Base-by-base conservation (phyloP, 2,797 vertebrate genomes). In the Fundulus diaphanus region DNA sequence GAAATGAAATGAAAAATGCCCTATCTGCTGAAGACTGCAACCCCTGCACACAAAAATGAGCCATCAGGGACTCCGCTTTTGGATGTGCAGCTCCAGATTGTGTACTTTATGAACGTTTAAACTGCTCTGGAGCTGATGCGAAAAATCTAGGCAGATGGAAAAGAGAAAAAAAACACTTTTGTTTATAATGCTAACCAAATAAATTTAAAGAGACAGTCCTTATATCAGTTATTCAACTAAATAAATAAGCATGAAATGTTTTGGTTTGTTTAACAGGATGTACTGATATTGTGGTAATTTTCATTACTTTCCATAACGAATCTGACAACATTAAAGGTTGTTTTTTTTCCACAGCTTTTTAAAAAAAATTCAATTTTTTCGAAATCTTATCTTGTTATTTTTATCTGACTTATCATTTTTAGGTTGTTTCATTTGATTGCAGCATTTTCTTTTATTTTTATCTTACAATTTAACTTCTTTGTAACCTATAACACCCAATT, bases 91-190 rank as follows among this genome's bases (percentile, higher is more conserved):
- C 15, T 71, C 18, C 65, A 73, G 42, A 72, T 29, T 15, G 70
- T 6, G 22, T 0, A 1, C 2, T 70, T 80, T 56, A 74, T n/a
- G 9, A 35, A 72, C 16, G 24, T 61, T 74, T 9, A 49, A 79
- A 78, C 65, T 82, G 52, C 6, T 63, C 15, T 61, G 6, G 46
- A 59, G 59, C 42, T 70, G 33, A 77, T 59, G 16, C 82, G 37
- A 69, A 63, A 74, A 72, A 79, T 61, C 16, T 3, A 31, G 40
- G 35, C 7, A 79, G 75, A 88, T 69, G 5, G 66, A 69, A 54
- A 40, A 1, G 11, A 71, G 49, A 49, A 66, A 74, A 84, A 76
- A 27, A 7, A 48, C 13, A 71, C 68, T 12, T 35, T 13, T 70
- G 44, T 52, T 35, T 75, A 56, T 82, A 78, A 68, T 68, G 31